Percentiles rank a stretch among this genome's conserved stretches.
Evolutionary conservation across 53 echinoderm and acorn worm genomes (phyloP).

Genomic region (Hippasteria phrygiana): DNA sequence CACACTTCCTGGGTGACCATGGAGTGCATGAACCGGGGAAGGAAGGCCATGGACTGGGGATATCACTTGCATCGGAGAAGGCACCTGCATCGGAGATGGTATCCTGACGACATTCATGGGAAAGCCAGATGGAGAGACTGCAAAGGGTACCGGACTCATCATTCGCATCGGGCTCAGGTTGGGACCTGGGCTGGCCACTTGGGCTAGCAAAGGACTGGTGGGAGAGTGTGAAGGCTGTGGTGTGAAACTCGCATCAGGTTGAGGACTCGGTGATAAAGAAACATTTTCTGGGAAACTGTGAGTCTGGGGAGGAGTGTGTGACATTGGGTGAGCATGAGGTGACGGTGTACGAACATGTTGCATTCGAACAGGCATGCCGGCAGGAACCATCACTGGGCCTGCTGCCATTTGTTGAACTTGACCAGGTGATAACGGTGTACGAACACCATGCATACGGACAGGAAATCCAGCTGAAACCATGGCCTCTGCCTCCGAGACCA

Average conservation of each 20-base stretch:
- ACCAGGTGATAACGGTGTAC: neutral
- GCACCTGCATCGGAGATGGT: constrained; percentile 47
- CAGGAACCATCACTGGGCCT: neutral
- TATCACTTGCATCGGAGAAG: constrained; percentile 33
- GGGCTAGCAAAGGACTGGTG: constrained; percentile 28
- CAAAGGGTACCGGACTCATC: constrained; percentile 27
- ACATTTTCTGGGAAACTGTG: neutral
- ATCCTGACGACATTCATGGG: constrained; percentile 28
- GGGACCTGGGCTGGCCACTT: constrained; percentile 42
- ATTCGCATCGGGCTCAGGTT: constrained; percentile 27
- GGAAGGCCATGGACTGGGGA: constrained; percentile 22
- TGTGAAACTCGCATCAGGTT: neutral
- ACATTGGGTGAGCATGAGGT: constrained; percentile 3
- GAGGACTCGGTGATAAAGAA: constrained; percentile 43
- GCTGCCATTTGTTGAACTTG: neutral
- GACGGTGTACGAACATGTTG: constrained; percentile 20
- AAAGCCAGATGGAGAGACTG: constrained; percentile 15
- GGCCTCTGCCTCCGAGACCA: constrained; percentile 18
- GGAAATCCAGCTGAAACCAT: neutral
- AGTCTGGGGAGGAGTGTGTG: constrained; percentile 3
- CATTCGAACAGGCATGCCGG: neutral
- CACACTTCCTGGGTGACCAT: neutral
- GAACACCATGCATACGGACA: neutral
- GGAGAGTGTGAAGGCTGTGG: constrained; percentile 53
- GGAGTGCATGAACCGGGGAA: constrained; percentile 26